Conservation (phyloP, 2,113 vertebrate species). For the Tylochromis polylepis region DNA sequence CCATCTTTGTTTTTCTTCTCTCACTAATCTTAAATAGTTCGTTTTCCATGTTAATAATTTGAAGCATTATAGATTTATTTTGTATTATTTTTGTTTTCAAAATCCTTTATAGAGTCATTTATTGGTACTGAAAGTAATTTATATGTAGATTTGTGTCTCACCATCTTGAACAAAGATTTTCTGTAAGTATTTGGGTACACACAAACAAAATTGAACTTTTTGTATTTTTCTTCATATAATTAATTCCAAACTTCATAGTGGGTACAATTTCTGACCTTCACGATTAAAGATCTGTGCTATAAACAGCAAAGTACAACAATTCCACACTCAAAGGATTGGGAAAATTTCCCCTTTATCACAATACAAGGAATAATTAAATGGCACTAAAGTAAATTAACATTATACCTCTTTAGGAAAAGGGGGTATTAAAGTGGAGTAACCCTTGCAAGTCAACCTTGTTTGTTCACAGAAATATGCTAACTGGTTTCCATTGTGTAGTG, state of each 20-base stretch:
- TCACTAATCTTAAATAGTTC: not conserved
- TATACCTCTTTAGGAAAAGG: not conserved
- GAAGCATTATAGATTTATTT: not conserved
- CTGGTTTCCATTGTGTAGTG: not conserved
- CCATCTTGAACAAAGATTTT: not conserved
- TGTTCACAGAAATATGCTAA: not conserved
- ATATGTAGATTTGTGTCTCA: not conserved
- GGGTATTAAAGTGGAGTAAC: not conserved
- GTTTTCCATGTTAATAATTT: not conserved
- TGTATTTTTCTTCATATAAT: not conserved
- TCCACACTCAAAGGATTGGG: not conserved
- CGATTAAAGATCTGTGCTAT: not conserved
- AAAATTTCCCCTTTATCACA: not conserved
- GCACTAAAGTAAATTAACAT: not conserved
- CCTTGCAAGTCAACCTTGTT: not conserved
- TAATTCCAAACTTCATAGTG: not conserved
- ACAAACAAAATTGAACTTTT: not conserved
- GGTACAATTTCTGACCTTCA: not conserved
- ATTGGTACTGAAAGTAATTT: not conserved
- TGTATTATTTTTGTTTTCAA: not conserved
- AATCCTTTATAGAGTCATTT: not conserved
- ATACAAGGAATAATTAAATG: not conserved
- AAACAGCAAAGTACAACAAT: not conserved
- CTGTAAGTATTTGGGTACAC: not conserved
- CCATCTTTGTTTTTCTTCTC: not conserved